Evolutionary conservation across 2,888 invertebrate species (phyloP).

Genomic region (Pterobdella sp.): DNA sequence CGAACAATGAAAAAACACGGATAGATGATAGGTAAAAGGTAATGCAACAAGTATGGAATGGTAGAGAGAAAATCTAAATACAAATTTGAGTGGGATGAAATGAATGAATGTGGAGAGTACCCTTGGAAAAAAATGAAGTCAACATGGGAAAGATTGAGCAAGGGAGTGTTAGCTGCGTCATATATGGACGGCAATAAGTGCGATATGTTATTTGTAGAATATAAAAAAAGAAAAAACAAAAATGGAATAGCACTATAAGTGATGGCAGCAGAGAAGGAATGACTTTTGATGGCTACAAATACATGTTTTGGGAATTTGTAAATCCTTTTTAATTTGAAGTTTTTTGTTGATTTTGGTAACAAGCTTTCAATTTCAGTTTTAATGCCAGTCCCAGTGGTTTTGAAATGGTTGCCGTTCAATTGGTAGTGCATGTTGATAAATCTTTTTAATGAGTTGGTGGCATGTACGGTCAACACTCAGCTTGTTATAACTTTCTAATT

Average conservation of each 20-base stretch:
- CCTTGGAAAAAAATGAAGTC: conserved; percentile 34
- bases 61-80: conserved; percentile 36
- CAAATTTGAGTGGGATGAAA: conserved; percentile 30
- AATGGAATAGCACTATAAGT: neutral
- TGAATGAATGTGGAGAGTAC: conserved; percentile 32
- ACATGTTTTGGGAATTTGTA: too few relatives aligned
- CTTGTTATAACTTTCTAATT: too few relatives aligned
- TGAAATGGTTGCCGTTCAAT: too few relatives aligned
- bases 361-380: too few relatives aligned
- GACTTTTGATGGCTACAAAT: too few relatives aligned
- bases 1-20: conserved; percentile 21
- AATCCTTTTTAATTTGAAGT: too few relatives aligned
- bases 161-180: neutral
- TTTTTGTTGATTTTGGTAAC: too few relatives aligned
- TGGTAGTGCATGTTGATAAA: too few relatives aligned
- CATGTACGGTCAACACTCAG: too few relatives aligned
- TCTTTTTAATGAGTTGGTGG: too few relatives aligned
- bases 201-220: neutral
- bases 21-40: conserved; percentile 35
- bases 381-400: too few relatives aligned
- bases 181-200: neutral
- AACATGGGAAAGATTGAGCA: conserved; percentile 37
- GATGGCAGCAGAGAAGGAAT: too few relatives aligned
- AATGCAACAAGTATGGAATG: conserved; percentile 38
- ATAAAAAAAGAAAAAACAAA: neutral